phyloP scores from a whole-genome alignment of 2,113 vertebrate genomes.

The Seriola quinqueradiata region DNA sequence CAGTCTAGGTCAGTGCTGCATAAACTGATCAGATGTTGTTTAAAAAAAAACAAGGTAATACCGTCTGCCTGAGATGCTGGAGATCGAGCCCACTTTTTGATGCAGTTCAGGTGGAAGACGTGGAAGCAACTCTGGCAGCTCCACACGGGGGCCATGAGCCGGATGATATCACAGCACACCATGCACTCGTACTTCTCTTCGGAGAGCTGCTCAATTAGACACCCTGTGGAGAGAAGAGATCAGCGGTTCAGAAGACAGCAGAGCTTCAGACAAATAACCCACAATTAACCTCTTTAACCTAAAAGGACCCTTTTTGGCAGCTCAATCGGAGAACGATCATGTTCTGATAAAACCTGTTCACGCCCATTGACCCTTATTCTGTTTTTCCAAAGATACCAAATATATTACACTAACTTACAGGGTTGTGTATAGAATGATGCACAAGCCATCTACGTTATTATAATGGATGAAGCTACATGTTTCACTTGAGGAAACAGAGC shows the following conservation, averaged over 20 bases:
- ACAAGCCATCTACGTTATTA: too few species aligned
- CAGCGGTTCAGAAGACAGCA: constrained; percentile 10
- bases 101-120: constrained; percentile 97
- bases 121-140: constrained; percentile 97
- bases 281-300: neutral
- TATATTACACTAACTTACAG: too few species aligned
- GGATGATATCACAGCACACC: constrained; percentile 96
- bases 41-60: constrained; percentile 56
- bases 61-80: constrained; percentile 96
- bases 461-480: too few species aligned
- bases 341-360: neutral
- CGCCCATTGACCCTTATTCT: neutral
- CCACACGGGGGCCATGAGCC: constrained; percentile 93
- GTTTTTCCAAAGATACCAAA: neutral
- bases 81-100: constrained; percentile 98
- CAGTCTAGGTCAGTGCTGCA: neutral
- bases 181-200: constrained; percentile 99
- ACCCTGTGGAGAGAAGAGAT: constrained; percentile 81
- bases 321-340: neutral
- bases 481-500: too few species aligned
- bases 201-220: constrained; percentile 95
- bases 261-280: neutral
- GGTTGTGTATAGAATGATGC: neutral
- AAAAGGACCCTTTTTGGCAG: neutral
- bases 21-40: neutral